Evolutionary conservation across 2,888 invertebrate genomes (phyloP).

Genomic region (Cistogaster globosa): DNA sequence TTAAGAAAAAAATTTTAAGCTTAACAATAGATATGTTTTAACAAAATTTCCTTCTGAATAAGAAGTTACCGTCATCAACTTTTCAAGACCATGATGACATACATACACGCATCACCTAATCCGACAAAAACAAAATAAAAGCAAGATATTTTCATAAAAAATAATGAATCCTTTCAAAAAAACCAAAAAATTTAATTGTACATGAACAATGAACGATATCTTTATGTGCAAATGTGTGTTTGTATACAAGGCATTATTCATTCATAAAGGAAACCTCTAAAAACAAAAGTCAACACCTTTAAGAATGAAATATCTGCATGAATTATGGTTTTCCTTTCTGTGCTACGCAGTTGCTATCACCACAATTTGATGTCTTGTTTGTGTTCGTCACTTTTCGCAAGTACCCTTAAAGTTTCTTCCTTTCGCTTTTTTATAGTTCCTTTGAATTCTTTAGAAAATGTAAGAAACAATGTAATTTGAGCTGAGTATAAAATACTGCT

Average conservation of each 20-base stretch:
- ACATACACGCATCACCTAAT: constrained; percentile 5
- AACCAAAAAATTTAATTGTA: constrained; percentile 1
- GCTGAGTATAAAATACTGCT: constrained; percentile 39
- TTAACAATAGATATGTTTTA: too few relatives aligned
- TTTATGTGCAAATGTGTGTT: background rate
- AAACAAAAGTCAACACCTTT: constrained; percentile 59
- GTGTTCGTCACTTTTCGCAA: background rate
- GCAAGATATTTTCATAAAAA: constrained; percentile 8
- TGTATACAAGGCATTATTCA: background rate
- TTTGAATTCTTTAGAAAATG: background rate
- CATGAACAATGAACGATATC: background rate
- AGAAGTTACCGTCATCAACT: constrained; percentile 42
- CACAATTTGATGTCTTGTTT: constrained; percentile 23
- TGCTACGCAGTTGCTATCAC: constrained; percentile 30
- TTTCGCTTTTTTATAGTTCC: background rate
- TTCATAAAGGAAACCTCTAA: constrained; percentile 14
- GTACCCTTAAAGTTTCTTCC: background rate
- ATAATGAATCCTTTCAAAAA: constrained; percentile 40
- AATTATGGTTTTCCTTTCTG: constrained; percentile 26
- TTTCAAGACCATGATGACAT: background rate
- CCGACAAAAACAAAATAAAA: constrained; percentile 20
- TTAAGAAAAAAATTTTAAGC: too few relatives aligned
- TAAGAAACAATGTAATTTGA: constrained; percentile 25
- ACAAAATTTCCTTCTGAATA: too few relatives aligned
- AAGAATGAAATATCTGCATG: constrained; percentile 39